Conservation (phyloP, 2,797 vertebrate species). For the Danio jaintianensis region DNA sequence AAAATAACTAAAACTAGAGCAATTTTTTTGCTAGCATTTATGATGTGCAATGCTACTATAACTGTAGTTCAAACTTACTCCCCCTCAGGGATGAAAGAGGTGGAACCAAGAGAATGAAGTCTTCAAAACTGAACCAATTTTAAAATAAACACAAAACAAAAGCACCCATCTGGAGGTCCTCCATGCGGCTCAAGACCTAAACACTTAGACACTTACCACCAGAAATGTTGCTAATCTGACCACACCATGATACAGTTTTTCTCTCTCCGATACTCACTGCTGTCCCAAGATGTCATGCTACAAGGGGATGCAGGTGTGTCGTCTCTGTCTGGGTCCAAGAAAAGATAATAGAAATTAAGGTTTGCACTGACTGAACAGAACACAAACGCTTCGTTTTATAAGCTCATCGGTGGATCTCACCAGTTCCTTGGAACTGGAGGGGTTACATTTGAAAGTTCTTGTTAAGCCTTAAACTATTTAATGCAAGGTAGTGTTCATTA, state of each 20-base stretch:
- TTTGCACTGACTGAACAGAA: neutral
- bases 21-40: no score
- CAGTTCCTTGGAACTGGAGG: neutral
- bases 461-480: neutral
- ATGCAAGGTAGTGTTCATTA: neutral
- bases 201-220: neutral
- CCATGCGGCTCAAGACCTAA: no score
- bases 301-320: conserved; percentile 79
- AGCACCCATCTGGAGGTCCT: no score
- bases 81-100: no score
- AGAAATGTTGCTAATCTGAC: neutral
- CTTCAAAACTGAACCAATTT: no score
- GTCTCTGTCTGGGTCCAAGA: conserved; percentile 74
- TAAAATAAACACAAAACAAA: no score
- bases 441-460: neutral
- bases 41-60: no score
- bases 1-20: no score
- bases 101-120: no score
- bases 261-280: conserved; percentile 72
- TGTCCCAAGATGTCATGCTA: conserved; percentile 84
- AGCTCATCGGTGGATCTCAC: neutral
- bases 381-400: neutral
- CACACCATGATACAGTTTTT: neutral
- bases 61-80: no score
- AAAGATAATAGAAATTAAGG: conserved; percentile 57